Percentiles rank a stretch among this genome's conserved stretches.
These are phyloP conservation scores for Agrochola lychnidis DNA, from an alignment of 2,888 invertebrate genomes.

Conservation along the genomic window DNA sequence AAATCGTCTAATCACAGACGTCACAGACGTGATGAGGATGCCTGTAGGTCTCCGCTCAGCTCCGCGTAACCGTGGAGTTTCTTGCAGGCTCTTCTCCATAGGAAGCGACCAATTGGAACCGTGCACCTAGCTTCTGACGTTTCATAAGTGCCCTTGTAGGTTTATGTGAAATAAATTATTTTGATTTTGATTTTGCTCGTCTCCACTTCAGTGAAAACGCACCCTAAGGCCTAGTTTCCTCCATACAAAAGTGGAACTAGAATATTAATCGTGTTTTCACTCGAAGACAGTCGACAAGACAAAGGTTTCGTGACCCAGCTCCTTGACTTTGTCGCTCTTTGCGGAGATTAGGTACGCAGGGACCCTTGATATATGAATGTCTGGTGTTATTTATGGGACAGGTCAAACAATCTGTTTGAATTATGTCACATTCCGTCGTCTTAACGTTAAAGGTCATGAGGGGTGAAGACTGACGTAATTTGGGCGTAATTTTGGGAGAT, in stretches of 20 bases:
- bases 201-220: no score
- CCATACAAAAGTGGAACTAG: slow-evolving; percentile 8
- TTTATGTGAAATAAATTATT: no score
- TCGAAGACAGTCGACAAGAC: slow-evolving; percentile 22
- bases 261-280: slow-evolving; percentile 16
- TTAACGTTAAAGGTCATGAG: neutral
- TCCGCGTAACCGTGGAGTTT: no score
- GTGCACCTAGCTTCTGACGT: no score
- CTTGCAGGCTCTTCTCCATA: no score
- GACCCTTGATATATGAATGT: slow-evolving; percentile 24
- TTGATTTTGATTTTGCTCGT: no score
- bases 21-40: no score
- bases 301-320: slow-evolving; percentile 25
- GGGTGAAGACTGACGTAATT: neutral
- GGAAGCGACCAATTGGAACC: no score
- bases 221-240: no score
- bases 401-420: slow-evolving; percentile 41
- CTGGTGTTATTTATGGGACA: slow-evolving; percentile 27
- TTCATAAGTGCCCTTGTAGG: no score
- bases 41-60: no score
- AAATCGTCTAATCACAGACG: no score
- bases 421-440: slow-evolving; percentile 19
- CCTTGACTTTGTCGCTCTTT: slow-evolving; percentile 25
- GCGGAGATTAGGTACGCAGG: slow-evolving; percentile 22
- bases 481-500: neutral